Percentiles rank a stretch among this genome's conserved stretches.
Evolutionary conservation across 30 jellyfish, hydroid and myxozoan species (phyloP).

Genomic region (Hydractinia echinata): DNA sequence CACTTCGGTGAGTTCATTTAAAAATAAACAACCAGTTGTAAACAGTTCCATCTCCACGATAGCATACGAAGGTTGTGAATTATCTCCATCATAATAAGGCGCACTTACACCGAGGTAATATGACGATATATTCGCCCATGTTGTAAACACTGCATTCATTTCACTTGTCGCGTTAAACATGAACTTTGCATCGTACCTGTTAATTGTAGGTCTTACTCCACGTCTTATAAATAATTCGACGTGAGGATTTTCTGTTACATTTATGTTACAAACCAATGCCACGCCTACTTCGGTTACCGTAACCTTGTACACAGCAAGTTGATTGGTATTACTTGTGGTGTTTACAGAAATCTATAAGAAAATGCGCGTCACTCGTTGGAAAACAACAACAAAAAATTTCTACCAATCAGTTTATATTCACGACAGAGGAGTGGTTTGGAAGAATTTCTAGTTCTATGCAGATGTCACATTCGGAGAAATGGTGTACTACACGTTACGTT

Average conservation of each 20-base stretch:
- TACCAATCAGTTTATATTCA: too few species aligned
- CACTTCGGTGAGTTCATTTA: conserved; percentile 23
- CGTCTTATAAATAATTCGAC: conserved; percentile 4
- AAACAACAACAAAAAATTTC: too few species aligned
- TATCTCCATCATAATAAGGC: not conserved
- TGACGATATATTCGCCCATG: conserved; percentile 13
- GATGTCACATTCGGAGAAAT: too few species aligned
- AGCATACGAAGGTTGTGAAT: not conserved
- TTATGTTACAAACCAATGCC: conserved; percentile 15
- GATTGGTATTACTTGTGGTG: not conserved
- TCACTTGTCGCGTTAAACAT: not conserved
- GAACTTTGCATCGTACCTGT: not conserved
- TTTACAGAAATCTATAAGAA: too few species aligned
- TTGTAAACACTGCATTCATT: conserved; percentile 1
- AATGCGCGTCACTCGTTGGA: too few species aligned
- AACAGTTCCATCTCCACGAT: conserved; percentile 21
- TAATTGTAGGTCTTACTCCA: not conserved
- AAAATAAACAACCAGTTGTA: conserved; percentile 55
- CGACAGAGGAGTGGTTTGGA: too few species aligned
- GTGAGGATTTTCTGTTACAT: not conserved
- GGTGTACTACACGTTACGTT: too few species aligned
- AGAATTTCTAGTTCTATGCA: too few species aligned
- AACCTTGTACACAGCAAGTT: conserved; percentile 4
- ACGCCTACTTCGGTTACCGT: not conserved
- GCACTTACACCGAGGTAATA: conserved; percentile 6